Percentiles rank a stretch among this genome's conserved stretches.
Evolutionary conservation across 35 echinoderm and acorn worm genomes (phyloP).

Genomic region (Ophioderma brevispina): DNA sequence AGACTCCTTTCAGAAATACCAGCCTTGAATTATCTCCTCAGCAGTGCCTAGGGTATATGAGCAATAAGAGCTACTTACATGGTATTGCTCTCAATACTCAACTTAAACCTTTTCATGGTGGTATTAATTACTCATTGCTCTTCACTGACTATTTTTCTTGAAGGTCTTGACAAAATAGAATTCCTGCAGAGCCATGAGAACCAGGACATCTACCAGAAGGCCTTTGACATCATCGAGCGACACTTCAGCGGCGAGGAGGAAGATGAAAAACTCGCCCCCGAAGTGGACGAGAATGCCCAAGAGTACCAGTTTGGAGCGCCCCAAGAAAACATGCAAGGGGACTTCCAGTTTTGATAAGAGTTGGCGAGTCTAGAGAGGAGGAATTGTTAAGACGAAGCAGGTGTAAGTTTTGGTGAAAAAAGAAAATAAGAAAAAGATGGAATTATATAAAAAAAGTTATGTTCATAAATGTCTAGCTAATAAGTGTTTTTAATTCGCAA

Average conservation of each 20-base stretch:
- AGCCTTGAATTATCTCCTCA: too few relatives aligned
- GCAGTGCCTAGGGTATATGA: too few relatives aligned
- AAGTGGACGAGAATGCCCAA: conserved; percentile 73
- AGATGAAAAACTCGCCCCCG: conserved; percentile 76
- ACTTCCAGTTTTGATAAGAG: conserved; percentile 32
- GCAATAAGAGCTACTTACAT: too few relatives aligned
- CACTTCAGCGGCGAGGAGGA: conserved; percentile 94
- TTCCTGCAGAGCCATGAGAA: conserved; percentile 98
- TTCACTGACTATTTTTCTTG: too few relatives aligned
- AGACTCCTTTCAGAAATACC: too few relatives aligned
- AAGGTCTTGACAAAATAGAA: conserved; percentile 99
- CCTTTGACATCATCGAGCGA: conserved; percentile 93
- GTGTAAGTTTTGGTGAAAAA: not conserved
- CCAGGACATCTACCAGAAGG: conserved; percentile 94
- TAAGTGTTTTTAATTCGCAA: not conserved
- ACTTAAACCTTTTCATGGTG: too few relatives aligned
- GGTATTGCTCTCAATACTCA: too few relatives aligned
- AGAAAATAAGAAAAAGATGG: too few relatives aligned
- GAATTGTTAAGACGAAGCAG: not conserved
- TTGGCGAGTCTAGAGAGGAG: not conserved
- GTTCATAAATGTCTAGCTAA: not conserved
- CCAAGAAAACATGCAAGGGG: conserved; percentile 81
- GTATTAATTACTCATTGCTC: too few relatives aligned
- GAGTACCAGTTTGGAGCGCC: conserved; percentile 79
- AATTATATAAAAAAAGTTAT: not conserved